Evolutionary conservation across 2,888 invertebrate genomes (phyloP).

Genomic region (Folsomia manolachei): DNA sequence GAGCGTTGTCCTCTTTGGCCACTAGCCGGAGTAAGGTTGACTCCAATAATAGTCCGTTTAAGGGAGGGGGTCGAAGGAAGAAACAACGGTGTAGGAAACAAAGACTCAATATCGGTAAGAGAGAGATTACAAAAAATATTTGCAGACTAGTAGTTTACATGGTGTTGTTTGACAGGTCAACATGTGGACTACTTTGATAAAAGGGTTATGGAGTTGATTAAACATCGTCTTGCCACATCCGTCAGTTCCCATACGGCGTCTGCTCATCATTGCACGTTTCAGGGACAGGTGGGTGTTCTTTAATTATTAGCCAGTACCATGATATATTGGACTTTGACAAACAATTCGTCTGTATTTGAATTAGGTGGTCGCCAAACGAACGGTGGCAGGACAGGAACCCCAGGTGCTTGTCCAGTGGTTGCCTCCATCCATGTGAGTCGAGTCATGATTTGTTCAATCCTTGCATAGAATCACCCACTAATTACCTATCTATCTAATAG

Average conservation of each 20-base stretch:
- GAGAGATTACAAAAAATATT: conserved; percentile 1
- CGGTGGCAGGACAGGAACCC: conserved; percentile 63
- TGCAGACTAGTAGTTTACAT: not conserved
- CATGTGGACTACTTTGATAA: conserved; percentile 92
- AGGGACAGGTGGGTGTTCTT: conserved; percentile 42
- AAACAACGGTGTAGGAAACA: conserved; percentile 71
- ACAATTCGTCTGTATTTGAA: not conserved
- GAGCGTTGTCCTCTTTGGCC: conserved; percentile 56
- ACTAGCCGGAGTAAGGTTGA: conserved; percentile 67
- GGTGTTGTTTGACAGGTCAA: conserved; percentile 63
- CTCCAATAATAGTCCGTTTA: conserved; percentile 64
- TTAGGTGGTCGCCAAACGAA: conserved; percentile 65
- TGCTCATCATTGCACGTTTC: conserved; percentile 45
- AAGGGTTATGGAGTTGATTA: conserved; percentile 87
- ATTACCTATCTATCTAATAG: conserved; percentile 26
- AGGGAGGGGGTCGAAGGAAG: conserved; percentile 73
- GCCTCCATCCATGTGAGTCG: conserved; percentile 80
- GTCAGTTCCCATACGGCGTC: conserved; percentile 58
- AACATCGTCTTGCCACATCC: conserved; percentile 69
- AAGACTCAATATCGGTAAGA: conserved; percentile 45
- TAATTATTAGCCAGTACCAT: not conserved
- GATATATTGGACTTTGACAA: not conserved
- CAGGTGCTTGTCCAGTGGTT: conserved; percentile 79
- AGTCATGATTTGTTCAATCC: not conserved
- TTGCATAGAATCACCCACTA: not conserved